Conservation (phyloP, 2,113 vertebrate species). For the Thunnus thynnus region DNA sequence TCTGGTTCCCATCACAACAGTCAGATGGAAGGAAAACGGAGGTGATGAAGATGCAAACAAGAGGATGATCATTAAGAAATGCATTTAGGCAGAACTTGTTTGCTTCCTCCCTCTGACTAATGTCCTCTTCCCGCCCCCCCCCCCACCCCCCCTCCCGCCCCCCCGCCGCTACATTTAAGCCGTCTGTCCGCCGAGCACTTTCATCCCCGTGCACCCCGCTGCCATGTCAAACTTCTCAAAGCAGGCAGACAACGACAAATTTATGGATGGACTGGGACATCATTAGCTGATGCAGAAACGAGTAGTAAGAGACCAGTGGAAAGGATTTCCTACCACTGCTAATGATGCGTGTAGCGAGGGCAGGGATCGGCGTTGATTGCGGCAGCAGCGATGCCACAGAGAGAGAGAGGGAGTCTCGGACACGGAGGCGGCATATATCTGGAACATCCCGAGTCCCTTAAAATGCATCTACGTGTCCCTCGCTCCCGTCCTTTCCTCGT, state of each 20-base stretch:
- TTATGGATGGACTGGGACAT: conserved; percentile 78
- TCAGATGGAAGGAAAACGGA: conserved; percentile 20
- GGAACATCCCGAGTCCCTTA: no score
- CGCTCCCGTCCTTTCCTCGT: no score
- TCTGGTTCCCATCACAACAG: neutral
- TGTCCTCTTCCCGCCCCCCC: conserved; percentile 41
- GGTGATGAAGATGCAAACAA: conserved; percentile 55
- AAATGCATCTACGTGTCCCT: no score
- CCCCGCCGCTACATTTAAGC: conserved; percentile 51
- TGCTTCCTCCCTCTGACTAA: conserved; percentile 54
- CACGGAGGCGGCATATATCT: conserved; percentile 53
- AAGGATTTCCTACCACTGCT: conserved; percentile 64
- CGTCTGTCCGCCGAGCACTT: conserved; percentile 61
- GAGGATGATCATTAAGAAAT: conserved; percentile 65
- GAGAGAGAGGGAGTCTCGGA: conserved; percentile 38
- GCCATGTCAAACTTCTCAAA: conserved; percentile 75
- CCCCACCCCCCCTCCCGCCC: conserved; percentile 26
- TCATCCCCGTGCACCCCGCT: conserved; percentile 66
- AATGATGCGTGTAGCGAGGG: conserved; percentile 74
- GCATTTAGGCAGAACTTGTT: conserved; percentile 59
- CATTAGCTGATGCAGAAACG: conserved; percentile 71
- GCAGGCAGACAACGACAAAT: conserved; percentile 73
- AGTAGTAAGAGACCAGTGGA: conserved; percentile 54
- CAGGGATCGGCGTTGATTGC: conserved; percentile 60
- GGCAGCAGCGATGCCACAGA: conserved; percentile 51